phyloP scores from a whole-genome alignment of 2,113 vertebrate species.

The Labeo catla region DNA sequence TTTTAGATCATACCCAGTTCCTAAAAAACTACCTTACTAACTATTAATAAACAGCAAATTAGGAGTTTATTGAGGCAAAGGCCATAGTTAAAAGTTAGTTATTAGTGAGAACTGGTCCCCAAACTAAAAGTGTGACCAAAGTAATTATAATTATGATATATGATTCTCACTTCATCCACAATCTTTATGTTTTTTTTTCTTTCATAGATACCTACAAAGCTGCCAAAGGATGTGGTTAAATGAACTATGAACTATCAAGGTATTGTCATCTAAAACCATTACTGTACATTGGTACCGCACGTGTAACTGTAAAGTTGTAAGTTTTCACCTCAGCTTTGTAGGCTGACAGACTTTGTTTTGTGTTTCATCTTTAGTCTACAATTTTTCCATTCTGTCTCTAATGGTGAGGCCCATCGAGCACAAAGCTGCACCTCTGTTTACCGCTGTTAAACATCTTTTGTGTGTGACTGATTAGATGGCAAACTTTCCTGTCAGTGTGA shows the following conservation, averaged over 20 bases:
- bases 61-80: too few relatives aligned
- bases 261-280: background rate
- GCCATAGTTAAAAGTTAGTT: too few relatives aligned
- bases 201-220: background rate
- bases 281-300: background rate
- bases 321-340: slow-evolving; percentile 68
- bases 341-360: slow-evolving; percentile 85
- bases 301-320: background rate
- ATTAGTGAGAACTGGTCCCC: too few relatives aligned
- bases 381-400: slow-evolving; percentile 59
- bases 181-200: background rate
- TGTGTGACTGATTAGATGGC: slow-evolving; percentile 63
- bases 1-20: too few relatives aligned
- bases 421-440: slow-evolving; percentile 60
- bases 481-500: slow-evolving; percentile 54
- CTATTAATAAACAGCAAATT: too few relatives aligned
- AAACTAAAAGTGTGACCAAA: too few relatives aligned
- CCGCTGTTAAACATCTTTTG: slow-evolving; percentile 59
- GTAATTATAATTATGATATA: background rate
- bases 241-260: background rate
- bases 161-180: background rate
- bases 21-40: too few relatives aligned
- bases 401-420: slow-evolving; percentile 55
- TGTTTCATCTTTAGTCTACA: slow-evolving; percentile 88
- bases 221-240: slow-evolving; percentile 4